Evolutionary conservation across 2,113 vertebrate genomes (phyloP).

Genomic region (Hystrix brachyura): DNA sequence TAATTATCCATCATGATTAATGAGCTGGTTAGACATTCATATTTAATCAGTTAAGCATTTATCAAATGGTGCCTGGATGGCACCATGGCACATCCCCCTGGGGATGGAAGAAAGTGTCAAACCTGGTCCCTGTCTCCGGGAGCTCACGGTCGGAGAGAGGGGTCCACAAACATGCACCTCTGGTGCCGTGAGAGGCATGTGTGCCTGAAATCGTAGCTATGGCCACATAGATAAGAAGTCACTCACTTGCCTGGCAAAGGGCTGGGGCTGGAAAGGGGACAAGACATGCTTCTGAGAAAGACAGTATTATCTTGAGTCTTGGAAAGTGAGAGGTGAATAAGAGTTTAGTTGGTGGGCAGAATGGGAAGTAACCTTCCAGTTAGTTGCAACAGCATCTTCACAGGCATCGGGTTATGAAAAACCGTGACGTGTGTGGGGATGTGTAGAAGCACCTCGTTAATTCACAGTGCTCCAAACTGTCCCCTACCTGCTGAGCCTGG

Average conservation of each 20-base stretch:
- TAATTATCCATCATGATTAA: background rate
- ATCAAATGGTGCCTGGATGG: background rate
- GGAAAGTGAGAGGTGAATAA: background rate
- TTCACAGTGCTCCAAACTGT: background rate
- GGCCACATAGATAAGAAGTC: background rate
- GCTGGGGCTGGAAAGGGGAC: background rate
- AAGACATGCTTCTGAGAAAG: background rate
- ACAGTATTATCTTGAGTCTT: background rate
- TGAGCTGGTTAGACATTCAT: background rate
- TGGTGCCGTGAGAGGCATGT: rapidly evolving
- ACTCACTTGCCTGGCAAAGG: background rate
- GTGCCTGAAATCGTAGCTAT: rapidly evolving
- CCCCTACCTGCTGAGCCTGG: background rate
- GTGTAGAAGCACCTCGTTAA: background rate
- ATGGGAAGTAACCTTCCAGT: background rate
- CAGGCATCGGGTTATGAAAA: background rate
- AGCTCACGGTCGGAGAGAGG: background rate
- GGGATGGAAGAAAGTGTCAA: background rate
- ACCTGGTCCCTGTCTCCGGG: background rate
- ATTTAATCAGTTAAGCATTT: background rate
- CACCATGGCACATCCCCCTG: background rate
- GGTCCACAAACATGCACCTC: background rate
- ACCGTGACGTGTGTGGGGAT: background rate
- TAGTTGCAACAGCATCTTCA: background rate
- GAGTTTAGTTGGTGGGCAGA: background rate